Base-by-base conservation (phyloP, 2,113 vertebrate species). In the Xiphophorus hellerii region DNA sequence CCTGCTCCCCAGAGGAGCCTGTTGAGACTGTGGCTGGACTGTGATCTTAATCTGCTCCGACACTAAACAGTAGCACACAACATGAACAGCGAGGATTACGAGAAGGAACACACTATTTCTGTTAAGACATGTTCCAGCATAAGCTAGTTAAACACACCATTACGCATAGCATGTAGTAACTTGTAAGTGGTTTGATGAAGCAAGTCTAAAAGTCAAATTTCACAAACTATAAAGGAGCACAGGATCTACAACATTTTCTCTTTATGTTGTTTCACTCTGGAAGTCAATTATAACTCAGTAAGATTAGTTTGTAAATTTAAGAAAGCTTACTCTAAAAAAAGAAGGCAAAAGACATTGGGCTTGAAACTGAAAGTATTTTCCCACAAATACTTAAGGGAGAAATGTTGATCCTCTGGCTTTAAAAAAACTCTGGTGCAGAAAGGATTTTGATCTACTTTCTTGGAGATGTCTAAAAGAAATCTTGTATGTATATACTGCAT, bases 1-100 rank as follows among this genome's bases (percentile, higher is more conserved):
- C 8, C 15, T 71, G 0, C 84, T 75, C 5, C 95, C 95, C 62
- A 87, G 83, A 0, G 14, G 28, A 10, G 87, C 92, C 73, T 80
- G 78, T 74, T 93, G 94, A 0, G 90, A 89, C 78, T 94, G 93
- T 0, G 95, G 96, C 79, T 96, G 95, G 81, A 83, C 85, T 0
- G 77, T 93, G 77, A 97, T 93, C 65, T n/a, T 73, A 62, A 96
- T 94, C 73, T 71, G 77, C 42, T 91, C 83, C 58, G 86, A 88
- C 77, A 93, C 95, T 95, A 12, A 66, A 67, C 0, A 0, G 63
- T 33, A 83, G 51, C 37, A 64, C 8, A 77, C 39, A 66, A 25
- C 51, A 58, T 8, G 7, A 58, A 25, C 20, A 54, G 15, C 10
- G 17, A 58, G 73, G 11, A 77, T 42, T 3, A 77, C 15, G 54